These are phyloP conservation scores for Athene noctua DNA, from an alignment of 2,113 vertebrate species.

Conservation along the genomic window DNA sequence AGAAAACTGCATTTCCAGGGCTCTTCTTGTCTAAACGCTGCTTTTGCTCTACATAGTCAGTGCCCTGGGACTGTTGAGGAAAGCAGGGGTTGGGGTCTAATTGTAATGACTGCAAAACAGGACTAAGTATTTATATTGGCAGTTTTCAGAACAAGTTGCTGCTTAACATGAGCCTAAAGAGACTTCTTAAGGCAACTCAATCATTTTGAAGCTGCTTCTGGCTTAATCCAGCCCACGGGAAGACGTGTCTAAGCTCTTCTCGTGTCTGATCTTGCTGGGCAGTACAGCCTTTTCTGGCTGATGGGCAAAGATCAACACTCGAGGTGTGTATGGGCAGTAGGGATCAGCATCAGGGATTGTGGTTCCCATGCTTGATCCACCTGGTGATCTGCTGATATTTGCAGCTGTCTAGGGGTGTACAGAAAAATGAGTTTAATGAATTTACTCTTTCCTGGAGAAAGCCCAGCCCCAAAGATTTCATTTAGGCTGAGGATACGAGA, in stretches of 20 bases:
- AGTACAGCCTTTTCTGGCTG: not conserved
- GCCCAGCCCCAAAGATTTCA: not conserved
- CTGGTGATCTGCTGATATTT: not conserved
- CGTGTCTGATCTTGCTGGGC: not conserved
- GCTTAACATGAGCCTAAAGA: not conserved
- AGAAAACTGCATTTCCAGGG: not conserved
- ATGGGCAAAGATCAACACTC: not conserved
- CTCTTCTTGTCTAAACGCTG: not conserved
- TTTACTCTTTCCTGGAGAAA: not conserved
- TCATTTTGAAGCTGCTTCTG: not conserved
- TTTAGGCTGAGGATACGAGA: not conserved
- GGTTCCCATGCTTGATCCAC: not conserved
- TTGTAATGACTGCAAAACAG: not conserved
- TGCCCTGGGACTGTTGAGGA: not conserved
- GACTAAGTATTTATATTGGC: not conserved
- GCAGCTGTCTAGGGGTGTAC: not conserved
- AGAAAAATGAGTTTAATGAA: not conserved
- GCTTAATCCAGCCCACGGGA: not conserved
- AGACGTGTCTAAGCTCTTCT: not conserved
- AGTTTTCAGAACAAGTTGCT: not conserved
- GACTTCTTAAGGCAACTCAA: not conserved
- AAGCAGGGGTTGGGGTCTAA: not conserved
- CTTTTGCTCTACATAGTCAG: not conserved
- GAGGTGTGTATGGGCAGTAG: not conserved
- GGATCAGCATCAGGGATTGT: accelerated